Evolutionary conservation across 2,113 vertebrate genomes (phyloP).

Genomic region (Gadus macrocephalus): DNA sequence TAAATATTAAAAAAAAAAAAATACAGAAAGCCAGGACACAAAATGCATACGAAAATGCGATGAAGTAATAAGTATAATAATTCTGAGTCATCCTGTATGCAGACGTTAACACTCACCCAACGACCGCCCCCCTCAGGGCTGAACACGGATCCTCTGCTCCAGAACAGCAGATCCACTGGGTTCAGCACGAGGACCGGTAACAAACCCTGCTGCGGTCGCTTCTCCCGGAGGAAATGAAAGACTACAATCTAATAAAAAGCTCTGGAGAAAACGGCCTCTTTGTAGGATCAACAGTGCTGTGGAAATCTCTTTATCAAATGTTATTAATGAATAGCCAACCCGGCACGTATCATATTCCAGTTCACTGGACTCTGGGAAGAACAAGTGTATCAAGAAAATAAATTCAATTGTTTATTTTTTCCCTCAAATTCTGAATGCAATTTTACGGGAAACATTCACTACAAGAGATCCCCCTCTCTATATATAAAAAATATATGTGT

Average conservation of each 20-base stretch:
- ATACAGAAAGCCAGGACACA: too few species aligned
- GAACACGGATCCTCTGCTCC: slow-evolving; percentile 27
- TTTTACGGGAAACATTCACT: too few species aligned
- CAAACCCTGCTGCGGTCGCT: slow-evolving; percentile 14
- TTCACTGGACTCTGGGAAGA: not conserved
- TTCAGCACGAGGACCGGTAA: slow-evolving; percentile 23
- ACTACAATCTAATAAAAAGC: slow-evolving; percentile 48
- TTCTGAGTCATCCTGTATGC: too few species aligned
- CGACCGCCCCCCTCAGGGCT: not conserved
- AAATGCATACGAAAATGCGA: too few species aligned
- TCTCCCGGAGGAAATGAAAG: slow-evolving; percentile 56
- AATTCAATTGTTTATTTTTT: not conserved
- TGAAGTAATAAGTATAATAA: too few species aligned
- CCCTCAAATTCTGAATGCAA: not conserved
- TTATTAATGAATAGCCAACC: slow-evolving; percentile 21
- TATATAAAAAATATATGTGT: too few species aligned
- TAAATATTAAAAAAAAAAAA: too few species aligned
- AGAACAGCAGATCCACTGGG: slow-evolving; percentile 26
- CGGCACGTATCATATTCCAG: slow-evolving; percentile 16
- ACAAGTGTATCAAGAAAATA: not conserved
- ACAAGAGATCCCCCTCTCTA: too few species aligned
- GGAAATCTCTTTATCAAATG: not conserved
- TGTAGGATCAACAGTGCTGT: not conserved
- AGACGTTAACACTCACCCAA: too few species aligned
- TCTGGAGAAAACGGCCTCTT: slow-evolving; percentile 31